Percentiles rank a stretch among this genome's conserved stretches.
Evolutionary conservation across 2,113 vertebrate genomes (phyloP).

Genomic region (Cygnus atratus): DNA sequence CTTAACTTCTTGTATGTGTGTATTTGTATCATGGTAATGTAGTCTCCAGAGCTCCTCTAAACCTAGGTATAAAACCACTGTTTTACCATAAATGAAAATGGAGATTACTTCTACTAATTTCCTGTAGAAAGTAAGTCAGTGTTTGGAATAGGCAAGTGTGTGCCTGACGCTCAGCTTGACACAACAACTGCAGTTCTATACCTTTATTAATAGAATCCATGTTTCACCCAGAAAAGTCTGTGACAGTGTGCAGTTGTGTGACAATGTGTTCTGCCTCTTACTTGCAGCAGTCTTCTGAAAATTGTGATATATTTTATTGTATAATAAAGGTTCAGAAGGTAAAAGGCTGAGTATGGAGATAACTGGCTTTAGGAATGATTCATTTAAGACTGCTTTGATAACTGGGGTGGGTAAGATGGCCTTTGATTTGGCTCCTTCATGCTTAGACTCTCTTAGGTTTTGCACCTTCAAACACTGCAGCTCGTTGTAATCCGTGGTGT

Average conservation of each 20-base stretch:
- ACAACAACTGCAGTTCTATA: neutral
- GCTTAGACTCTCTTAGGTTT: neutral
- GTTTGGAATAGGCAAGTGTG: neutral
- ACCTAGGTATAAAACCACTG: neutral
- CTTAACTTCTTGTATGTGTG: neutral
- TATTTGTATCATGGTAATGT: neutral
- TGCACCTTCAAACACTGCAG: neutral
- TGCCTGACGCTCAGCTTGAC: neutral
- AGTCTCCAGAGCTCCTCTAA: neutral
- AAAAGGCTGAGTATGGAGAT: neutral
- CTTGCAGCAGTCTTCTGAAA: neutral
- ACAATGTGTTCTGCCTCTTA: neutral
- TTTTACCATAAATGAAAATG: neutral
- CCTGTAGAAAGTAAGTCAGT: neutral
- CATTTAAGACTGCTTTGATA: neutral
- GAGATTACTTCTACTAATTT: neutral
- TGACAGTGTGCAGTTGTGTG: neutral
- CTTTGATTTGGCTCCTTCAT: rapidly evolving
- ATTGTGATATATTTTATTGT: neutral
- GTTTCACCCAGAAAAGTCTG: neutral
- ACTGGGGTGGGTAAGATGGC: neutral
- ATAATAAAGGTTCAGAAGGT: neutral
- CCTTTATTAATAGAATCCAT: neutral
- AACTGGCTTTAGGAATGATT: neutral
- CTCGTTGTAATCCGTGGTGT: neutral